Percentiles rank a stretch among this genome's conserved stretches.
phyloP scores from a whole-genome alignment of 2,113 vertebrate genomes.

The Mixornis gularis region DNA sequence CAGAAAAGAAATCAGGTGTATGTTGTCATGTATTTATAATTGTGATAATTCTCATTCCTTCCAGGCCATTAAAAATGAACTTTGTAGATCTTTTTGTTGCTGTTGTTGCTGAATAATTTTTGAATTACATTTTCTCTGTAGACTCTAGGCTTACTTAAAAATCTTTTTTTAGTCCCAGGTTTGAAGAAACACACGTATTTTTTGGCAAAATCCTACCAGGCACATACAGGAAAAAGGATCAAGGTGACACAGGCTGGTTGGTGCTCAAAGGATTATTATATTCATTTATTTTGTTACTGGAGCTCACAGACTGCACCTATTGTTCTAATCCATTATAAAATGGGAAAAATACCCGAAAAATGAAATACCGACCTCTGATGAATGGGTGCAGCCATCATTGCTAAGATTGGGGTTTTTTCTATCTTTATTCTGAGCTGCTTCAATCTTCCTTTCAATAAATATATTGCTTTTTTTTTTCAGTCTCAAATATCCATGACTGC shows the following conservation, averaged over 20 bases:
- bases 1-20: background rate
- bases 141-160: background rate
- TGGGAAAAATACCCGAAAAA: background rate
- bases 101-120: background rate
- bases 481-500: background rate
- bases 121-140: background rate
- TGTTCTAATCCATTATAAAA: background rate
- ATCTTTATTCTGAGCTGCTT: background rate
- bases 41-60: background rate
- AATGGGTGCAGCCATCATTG: background rate
- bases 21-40: background rate
- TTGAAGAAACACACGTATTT: background rate
- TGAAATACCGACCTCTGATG: background rate
- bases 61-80: background rate
- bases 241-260: background rate
- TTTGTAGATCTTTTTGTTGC: background rate
- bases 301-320: background rate
- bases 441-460: background rate
- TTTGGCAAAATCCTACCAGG: background rate
- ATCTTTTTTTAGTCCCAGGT: background rate
- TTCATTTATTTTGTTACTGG: background rate
- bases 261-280: background rate
- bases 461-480: background rate
- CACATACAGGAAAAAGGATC: background rate
- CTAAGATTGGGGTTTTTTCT: rapidly evolving